A percentile compares a stretch with the other conserved stretches of the same genome.
Conservation (phyloP, 2,888 invertebrate genomes). For the Andricus quercusramuli region DNA sequence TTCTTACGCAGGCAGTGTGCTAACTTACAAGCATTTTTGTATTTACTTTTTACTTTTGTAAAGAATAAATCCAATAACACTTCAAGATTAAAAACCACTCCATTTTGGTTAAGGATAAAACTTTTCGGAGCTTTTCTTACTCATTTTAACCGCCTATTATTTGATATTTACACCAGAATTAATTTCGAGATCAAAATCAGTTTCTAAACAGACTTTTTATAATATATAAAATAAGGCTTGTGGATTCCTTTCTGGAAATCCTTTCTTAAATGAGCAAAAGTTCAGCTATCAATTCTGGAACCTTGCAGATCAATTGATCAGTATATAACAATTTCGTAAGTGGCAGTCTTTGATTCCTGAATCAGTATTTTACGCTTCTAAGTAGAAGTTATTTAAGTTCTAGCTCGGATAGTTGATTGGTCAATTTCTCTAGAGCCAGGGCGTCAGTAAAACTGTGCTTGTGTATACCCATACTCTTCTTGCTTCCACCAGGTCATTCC, state of each 20-base stretch:
- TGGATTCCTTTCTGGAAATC: background rate
- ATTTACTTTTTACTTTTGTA: background rate
- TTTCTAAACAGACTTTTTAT: background rate
- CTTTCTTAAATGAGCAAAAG: background rate
- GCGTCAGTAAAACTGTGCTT: background rate
- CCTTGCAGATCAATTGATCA: background rate
- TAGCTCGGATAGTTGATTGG: conserved; percentile 4
- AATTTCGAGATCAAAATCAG: background rate
- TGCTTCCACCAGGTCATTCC: background rate
- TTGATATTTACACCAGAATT: background rate
- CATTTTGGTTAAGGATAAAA: background rate
- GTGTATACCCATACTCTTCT: background rate
- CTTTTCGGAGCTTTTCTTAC: background rate
- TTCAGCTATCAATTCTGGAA: background rate
- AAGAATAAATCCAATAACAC: background rate
- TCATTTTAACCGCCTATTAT: background rate
- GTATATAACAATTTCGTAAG: conserved; percentile 15
- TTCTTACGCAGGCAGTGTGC: background rate
- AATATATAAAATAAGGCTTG: background rate
- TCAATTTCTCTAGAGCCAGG: conserved; percentile 6
- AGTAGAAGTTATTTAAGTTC: conserved; percentile 17
- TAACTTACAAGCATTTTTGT: background rate
- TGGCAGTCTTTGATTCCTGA: conserved; percentile 15
- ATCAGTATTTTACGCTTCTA: background rate
- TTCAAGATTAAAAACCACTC: background rate